Percentiles rank a stretch among this genome's conserved stretches.
phyloP scores from a whole-genome alignment of 2,797 vertebrate genomes.

The Nyctibius grandis region DNA sequence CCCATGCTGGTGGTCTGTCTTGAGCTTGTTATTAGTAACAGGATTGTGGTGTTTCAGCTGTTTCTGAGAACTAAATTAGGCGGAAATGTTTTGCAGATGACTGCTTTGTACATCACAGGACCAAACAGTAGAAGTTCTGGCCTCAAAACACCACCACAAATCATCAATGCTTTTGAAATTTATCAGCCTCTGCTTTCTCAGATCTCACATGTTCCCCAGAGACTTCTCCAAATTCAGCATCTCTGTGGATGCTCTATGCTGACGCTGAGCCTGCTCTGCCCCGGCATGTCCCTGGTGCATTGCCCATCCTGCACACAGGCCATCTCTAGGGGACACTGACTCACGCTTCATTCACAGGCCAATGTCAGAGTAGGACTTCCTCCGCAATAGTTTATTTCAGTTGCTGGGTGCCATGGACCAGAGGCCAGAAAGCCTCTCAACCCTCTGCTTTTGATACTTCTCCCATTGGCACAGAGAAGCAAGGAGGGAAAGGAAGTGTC shows the following conservation, averaged over 20 bases:
- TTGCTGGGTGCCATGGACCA: background rate
- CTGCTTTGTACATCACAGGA: background rate
- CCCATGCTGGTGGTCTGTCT: background rate
- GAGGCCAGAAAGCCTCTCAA: background rate
- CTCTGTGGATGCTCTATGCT: background rate
- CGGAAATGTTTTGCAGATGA: background rate
- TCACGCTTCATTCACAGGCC: background rate
- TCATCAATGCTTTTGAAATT: background rate
- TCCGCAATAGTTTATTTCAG: background rate
- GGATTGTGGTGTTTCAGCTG: background rate
- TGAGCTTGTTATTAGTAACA: background rate
- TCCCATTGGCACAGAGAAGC: background rate
- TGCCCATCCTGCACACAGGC: background rate
- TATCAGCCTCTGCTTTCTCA: background rate
- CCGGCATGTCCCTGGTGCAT: accelerated
- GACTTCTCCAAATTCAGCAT: background rate
- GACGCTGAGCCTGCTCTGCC: background rate
- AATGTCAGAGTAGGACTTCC: background rate
- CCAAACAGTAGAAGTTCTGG: background rate
- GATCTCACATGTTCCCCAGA: background rate
- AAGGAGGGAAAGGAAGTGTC: background rate
- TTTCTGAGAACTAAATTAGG: background rate
- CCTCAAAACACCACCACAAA: background rate
- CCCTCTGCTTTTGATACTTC: background rate
- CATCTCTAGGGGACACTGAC: background rate